These are phyloP conservation scores for Spodoptera litura DNA, from an alignment of 1,140 invertebrate genomes.

Conservation along the genomic window DNA sequence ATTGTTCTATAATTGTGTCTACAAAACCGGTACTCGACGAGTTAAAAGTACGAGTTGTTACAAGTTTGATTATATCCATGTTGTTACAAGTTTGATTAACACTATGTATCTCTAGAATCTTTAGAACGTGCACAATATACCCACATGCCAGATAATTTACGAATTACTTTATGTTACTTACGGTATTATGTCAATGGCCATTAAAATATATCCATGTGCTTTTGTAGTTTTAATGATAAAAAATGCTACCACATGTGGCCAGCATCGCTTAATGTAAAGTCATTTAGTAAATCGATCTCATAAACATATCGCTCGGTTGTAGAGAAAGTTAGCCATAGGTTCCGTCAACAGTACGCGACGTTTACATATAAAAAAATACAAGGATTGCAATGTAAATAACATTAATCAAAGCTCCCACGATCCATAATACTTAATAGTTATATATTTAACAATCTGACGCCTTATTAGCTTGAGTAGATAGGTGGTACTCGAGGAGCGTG, in stretches of 20 bases:
- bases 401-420: conserved; percentile 26
- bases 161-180: background rate
- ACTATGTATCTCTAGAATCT: conserved; percentile 10
- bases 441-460: conserved; percentile 4
- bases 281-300: background rate
- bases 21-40: no score
- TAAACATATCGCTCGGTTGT: background rate
- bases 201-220: conserved; percentile 1
- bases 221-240: background rate
- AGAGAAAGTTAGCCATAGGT: conserved; percentile 2
- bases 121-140: conserved; percentile 16
- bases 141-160: conserved; percentile 8
- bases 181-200: background rate
- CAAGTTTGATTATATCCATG: no score
- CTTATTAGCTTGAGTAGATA: conserved; percentile 29
- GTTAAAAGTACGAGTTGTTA: no score
- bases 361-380: background rate
- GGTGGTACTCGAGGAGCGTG: conserved; percentile 29
- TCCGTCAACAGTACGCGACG: background rate
- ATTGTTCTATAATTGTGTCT: no score
- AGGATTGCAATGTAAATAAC: conserved; percentile 3
- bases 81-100: conserved; percentile 25
- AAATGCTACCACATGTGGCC: conserved; percentile 18
- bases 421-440: conserved; percentile 30
- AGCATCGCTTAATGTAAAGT: background rate